A percentile compares a stretch with the other conserved stretches of the same genome.
Evolutionary conservation across 2,113 vertebrate genomes (phyloP).

Genomic region (Platycercus adscitus): DNA sequence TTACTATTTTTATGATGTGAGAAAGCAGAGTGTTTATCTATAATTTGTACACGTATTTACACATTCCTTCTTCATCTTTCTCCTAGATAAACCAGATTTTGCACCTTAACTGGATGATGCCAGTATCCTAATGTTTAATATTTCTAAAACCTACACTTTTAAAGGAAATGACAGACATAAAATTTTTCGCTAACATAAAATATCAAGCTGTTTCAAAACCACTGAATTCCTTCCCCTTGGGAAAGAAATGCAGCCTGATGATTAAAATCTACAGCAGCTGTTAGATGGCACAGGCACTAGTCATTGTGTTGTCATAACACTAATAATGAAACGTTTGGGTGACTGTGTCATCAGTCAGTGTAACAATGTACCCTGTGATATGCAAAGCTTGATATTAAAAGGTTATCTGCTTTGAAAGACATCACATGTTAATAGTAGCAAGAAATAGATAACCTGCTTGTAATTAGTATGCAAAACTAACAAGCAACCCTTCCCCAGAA

Average conservation of each 20-base stretch:
- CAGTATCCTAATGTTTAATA: not conserved
- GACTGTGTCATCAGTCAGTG: not conserved
- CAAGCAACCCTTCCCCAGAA: accelerated
- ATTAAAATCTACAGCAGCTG: not conserved
- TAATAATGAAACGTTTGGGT: not conserved
- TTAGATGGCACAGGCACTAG: not conserved
- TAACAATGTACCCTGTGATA: not conserved
- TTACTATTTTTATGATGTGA: not conserved
- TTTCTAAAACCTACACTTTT: not conserved
- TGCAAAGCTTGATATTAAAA: accelerated
- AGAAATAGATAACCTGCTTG: not conserved
- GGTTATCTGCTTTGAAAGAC: not conserved
- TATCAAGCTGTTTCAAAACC: not conserved
- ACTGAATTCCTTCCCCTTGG: not conserved
- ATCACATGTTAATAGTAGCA: not conserved
- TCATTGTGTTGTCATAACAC: not conserved
- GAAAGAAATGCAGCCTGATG: not conserved
- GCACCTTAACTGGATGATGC: not conserved
- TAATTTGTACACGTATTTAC: not conserved
- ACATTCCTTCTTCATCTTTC: not conserved
- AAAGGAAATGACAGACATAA: not conserved
- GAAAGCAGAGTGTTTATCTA: not conserved
- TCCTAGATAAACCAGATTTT: not conserved
- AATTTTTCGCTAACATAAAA: not conserved
- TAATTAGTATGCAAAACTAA: not conserved